Evolutionary conservation across 2,888 invertebrate species (phyloP), one percentile per base, ranked within the genome.

Genomic region (Aleiodes leptofemur): DNA sequence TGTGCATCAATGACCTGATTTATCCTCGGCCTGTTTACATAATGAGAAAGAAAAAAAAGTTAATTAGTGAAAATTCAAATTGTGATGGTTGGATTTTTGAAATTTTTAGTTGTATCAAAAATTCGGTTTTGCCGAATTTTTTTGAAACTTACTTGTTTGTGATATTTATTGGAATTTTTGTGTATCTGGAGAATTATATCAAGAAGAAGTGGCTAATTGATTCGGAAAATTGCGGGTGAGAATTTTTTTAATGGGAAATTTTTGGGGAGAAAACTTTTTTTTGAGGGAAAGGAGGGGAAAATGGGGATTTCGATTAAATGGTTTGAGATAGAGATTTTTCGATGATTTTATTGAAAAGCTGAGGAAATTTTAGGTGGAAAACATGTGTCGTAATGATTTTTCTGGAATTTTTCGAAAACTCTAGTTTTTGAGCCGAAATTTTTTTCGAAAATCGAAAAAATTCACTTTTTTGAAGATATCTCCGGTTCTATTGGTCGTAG

Each of bases 1-100:
- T 85, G 48, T 85, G 85, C 38, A 77, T 81, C 55, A 73, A 78
- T 51, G 82, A 82, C 73, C 57, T 77, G 48, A 56, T 78, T 51
- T 38, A 50, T 14, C 56, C 56, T 3, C 50, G 16, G 16, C n/a
- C 50, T n/a, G 38, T 59, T 34, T 59, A 59, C 38, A 59, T 14
- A 34, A 59, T 59, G 38, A 16, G 29, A 43, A 4, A 48, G 29
- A 23, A 1, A 14, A 64, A 16, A 23, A 64, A 64, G 38, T 29
- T 13, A 16, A 3, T 14, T 3, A 4, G 11, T 48, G 48, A 64
- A 23, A 13, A 11, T n/a, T 1, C 64, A 8, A 64, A 48, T 48
- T 64, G 8, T 43, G 48, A 64, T 11, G 13, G 43, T 11, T 48
- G 48, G 48, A 64, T 7, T 9, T 23, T 13, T 8, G 16, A 59